Evolutionary conservation across 2,797 vertebrate genomes (phyloP), one percentile per base, ranked within the genome.

Genomic region (Girardinus metallicus): DNA sequence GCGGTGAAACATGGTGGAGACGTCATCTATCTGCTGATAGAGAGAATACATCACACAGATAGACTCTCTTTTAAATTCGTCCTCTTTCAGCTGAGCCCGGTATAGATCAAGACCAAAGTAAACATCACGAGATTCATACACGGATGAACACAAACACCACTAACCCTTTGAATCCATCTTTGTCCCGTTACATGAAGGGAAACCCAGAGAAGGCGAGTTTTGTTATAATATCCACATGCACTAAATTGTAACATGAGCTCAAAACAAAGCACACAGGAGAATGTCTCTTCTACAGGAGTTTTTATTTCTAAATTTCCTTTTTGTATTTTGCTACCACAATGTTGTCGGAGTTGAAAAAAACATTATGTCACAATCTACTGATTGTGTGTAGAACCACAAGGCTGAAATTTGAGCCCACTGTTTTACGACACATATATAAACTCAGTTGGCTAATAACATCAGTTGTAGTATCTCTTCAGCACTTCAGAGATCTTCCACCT

Each of bases 11-110:
- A 84, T 83, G 87, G 81, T 46, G 89, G 73, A 84, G 86, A 91
- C 84, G 82, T 90, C 91, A 90, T 87, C 86, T 75, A 81, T 87
- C 88, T 79, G 60, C 88, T 86, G 90, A 89, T 88, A 85, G 88
- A 79, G 79, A 39, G 86, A 85, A 85, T 81, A 90, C 86, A 89
- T 91, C 92, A 91, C 87, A 92, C 83, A 55, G 80, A 74, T 72
- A 51, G 75, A 10, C 70, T 36, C 72, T 29, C 88, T 90, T 93
- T 93, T 85, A 86, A 87, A 87, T 89, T 85, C 71, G 68, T 80
- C 81, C 80, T 85, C 86, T 91, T 86, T 87, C 80, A 91, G 87
- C 72, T 0, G 60, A 84, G 81, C 82, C 84, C 77, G 53, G 73
- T 79, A 82, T 83, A 87, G 81, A 84, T 82, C 78, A 73, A 81